Evolutionary conservation across 2,888 invertebrate genomes (phyloP).

Genomic region (Beris morrisii): DNA sequence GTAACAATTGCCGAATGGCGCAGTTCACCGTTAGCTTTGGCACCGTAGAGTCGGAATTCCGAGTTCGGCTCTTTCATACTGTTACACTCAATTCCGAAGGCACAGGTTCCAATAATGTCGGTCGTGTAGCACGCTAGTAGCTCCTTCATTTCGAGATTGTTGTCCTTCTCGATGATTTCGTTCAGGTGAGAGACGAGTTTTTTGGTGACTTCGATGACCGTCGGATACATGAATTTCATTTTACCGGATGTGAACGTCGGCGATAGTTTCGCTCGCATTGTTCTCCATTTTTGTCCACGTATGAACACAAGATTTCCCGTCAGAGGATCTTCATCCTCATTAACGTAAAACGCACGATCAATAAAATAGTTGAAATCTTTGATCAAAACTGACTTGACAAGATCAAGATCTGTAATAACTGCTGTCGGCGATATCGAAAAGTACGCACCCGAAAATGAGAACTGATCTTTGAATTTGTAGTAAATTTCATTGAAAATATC

Average conservation of each 20-base stretch:
- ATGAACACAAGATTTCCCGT: constrained; percentile 51
- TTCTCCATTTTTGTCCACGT: constrained; percentile 57
- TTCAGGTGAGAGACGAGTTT: constrained; percentile 41
- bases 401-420: constrained; percentile 42
- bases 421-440: constrained; percentile 36
- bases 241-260: constrained; percentile 59
- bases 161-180: constrained; percentile 22
- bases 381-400: constrained; percentile 47
- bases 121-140: constrained; percentile 56
- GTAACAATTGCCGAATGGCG: neutral
- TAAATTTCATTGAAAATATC: constrained; percentile 26
- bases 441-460: constrained; percentile 36
- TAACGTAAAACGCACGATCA: constrained; percentile 49
- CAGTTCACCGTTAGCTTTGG: constrained; percentile 39
- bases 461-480: constrained; percentile 32
- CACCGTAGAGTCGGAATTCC: constrained; percentile 49
- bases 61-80: constrained; percentile 53
- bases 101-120: constrained; percentile 59
- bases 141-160: constrained; percentile 55
- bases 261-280: constrained; percentile 55
- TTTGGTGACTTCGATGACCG: constrained; percentile 41
- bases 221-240: constrained; percentile 52
- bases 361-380: constrained; percentile 54
- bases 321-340: constrained; percentile 52
- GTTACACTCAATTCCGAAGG: constrained; percentile 58